phyloP scores from a whole-genome alignment of 1,140 invertebrate species.

The Brachionus calyciflorus region DNA sequence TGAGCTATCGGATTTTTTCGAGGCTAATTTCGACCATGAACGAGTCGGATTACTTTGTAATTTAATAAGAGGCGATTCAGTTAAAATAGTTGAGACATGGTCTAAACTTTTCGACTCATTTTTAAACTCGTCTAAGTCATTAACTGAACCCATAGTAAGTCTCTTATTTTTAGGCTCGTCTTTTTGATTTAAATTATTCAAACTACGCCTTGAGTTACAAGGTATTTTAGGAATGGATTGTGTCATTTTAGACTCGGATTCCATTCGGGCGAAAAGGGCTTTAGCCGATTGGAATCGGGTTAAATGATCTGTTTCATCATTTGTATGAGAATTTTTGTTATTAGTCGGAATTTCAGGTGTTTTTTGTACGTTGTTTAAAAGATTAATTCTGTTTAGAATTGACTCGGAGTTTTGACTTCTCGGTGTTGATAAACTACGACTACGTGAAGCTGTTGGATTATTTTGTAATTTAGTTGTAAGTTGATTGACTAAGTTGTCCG shows the following conservation, averaged over 20 bases:
- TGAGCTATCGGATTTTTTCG: not conserved
- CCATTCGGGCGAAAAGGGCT: constrained; percentile 34
- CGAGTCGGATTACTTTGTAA: not conserved
- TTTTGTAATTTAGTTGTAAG: not conserved
- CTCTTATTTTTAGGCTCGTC: not conserved
- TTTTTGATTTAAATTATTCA: not conserved
- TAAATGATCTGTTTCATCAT: constrained; percentile 16
- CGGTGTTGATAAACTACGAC: constrained; percentile 35
- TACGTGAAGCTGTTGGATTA: not conserved
- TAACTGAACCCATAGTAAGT: constrained; percentile 11
- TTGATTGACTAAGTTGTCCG: constrained; percentile 12
- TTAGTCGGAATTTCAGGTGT: not conserved
- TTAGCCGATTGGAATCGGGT: constrained; percentile 31
- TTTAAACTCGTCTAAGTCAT: constrained; percentile 8
- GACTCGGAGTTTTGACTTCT: not conserved
- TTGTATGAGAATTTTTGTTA: not conserved
- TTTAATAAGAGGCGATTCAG: not conserved
- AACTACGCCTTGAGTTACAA: not conserved
- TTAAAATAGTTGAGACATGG: not conserved
- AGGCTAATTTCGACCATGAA: not conserved
- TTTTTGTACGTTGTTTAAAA: not conserved
- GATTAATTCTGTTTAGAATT: constrained; percentile 3
- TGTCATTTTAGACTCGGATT: constrained; percentile 33
- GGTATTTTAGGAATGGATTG: not conserved
- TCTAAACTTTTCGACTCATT: not conserved